These are phyloP conservation scores for Nematopogon swammerdamellus DNA, from an alignment of 2,888 invertebrate species.

Conservation along the genomic window DNA sequence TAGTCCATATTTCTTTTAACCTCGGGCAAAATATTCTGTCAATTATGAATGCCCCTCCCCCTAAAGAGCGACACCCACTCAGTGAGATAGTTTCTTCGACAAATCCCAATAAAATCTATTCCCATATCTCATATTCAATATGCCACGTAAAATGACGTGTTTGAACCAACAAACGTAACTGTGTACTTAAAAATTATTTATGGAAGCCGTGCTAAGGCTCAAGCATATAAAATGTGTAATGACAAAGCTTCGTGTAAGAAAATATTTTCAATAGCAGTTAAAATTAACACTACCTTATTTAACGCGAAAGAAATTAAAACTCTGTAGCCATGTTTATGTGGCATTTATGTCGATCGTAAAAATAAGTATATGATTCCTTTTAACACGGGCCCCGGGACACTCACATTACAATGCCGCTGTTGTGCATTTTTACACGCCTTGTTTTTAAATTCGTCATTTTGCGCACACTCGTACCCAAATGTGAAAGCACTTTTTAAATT, in stretches of 20 bases:
- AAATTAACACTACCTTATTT: constrained; percentile 52
- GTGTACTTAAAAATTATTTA: constrained; percentile 29
- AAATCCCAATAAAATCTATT: no score
- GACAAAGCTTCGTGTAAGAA: constrained; percentile 39
- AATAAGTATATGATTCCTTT: constrained; percentile 18
- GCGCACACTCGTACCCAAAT: no score
- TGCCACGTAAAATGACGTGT: no score
- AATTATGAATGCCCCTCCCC: no score
- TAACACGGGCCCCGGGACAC: constrained; percentile 1
- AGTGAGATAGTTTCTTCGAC: no score
- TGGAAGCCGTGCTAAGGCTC: constrained; percentile 27
- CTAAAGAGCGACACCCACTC: no score
- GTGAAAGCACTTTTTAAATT: no score
- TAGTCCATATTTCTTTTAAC: no score
- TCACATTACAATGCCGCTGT: neutral
- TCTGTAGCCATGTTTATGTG: constrained; percentile 51
- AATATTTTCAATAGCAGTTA: constrained; percentile 23
- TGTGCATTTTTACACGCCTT: no score
- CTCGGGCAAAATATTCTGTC: no score
- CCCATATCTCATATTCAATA: no score
- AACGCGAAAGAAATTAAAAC: constrained; percentile 46
- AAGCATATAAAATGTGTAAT: constrained; percentile 34
- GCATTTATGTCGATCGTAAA: constrained; percentile 49
- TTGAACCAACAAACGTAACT: constrained; percentile 43
- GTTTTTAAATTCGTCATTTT: no score